A percentile compares a stretch with the other conserved stretches of the same genome.
These are phyloP conservation scores for Xenopus borealis DNA, from an alignment of 2,113 vertebrate species.

Conservation along the genomic window DNA sequence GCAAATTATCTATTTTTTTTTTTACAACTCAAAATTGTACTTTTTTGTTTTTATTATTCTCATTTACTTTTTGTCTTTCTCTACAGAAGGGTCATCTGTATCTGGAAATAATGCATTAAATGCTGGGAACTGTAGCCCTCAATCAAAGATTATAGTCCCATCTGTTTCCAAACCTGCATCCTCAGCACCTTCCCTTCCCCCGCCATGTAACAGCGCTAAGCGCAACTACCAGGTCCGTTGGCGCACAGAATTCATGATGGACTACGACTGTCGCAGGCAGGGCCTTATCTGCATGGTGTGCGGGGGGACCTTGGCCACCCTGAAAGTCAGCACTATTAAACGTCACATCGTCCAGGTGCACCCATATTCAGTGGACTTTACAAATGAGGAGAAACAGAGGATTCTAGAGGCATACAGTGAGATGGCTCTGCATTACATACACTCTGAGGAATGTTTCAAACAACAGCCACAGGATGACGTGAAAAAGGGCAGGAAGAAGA, in stretches of 20 bases:
- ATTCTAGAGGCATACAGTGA: constrained; percentile 77
- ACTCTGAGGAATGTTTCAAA: constrained; percentile 66
- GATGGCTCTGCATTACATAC: constrained; percentile 64
- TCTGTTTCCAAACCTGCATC: constrained; percentile 34
- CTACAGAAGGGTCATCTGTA: constrained; percentile 31
- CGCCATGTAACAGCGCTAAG: constrained; percentile 78
- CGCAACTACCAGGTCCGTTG: constrained; percentile 89
- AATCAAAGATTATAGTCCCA: neutral
- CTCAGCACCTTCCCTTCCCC: neutral
- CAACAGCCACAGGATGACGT: constrained; percentile 18
- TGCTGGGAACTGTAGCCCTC: neutral
- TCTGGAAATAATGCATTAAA: constrained; percentile 21
- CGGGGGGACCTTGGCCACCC: constrained; percentile 73
- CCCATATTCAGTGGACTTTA: constrained; percentile 78
- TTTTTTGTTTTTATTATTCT: neutral
- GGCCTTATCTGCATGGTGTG: constrained; percentile 83
- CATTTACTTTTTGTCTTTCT: neutral
- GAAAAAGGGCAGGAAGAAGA: constrained; percentile 22
- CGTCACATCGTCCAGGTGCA: constrained; percentile 86
- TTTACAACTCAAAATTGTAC: no score
- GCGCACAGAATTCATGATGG: constrained; percentile 86
- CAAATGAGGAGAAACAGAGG: constrained; percentile 71
- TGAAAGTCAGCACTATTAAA: constrained; percentile 84
- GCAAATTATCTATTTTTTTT: no score
- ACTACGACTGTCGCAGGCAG: constrained; percentile 79